Conservation (phyloP, 2,113 vertebrate genomes). For the Arenaria interpres region DNA sequence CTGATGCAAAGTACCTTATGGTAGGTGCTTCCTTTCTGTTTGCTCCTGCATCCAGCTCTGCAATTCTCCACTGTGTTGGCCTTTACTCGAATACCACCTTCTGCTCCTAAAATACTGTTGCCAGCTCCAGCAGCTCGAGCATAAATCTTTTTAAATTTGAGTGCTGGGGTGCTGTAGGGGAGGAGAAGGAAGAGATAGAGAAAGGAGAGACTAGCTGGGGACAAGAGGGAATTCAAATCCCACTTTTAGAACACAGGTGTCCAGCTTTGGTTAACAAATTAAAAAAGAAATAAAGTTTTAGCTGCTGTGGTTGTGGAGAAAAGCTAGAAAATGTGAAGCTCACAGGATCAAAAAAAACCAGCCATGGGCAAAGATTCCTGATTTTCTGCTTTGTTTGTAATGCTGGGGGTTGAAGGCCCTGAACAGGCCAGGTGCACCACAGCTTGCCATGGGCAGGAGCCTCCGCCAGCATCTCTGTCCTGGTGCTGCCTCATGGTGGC, state of each 20-base stretch:
- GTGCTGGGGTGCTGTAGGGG: not conserved
- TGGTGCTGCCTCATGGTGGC: not conserved
- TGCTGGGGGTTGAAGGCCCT: not conserved
- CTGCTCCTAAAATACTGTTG: slow-evolving; percentile 29
- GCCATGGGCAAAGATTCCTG: not conserved
- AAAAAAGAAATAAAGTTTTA: not conserved
- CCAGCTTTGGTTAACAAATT: not conserved
- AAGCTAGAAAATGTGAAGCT: not conserved
- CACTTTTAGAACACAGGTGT: not conserved
- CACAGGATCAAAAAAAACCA: not conserved
- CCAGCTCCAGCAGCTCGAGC: slow-evolving; percentile 22
- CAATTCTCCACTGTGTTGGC: not conserved
- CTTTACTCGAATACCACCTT: slow-evolving; percentile 20
- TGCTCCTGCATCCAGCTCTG: not conserved
- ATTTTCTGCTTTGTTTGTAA: not conserved
- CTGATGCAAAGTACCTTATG: not conserved
- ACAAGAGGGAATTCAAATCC: not conserved
- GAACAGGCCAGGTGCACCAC: not conserved
- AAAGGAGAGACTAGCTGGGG: not conserved
- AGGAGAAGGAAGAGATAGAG: not conserved
- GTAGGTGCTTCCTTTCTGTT: slow-evolving; percentile 3
- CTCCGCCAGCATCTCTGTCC: not conserved
- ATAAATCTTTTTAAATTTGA: slow-evolving; percentile 28
- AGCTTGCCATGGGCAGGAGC: not conserved
- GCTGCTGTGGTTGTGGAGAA: not conserved